phyloP scores from a whole-genome alignment of 92 coral and sea anemone species.

The Plumapathes pennacea region DNA sequence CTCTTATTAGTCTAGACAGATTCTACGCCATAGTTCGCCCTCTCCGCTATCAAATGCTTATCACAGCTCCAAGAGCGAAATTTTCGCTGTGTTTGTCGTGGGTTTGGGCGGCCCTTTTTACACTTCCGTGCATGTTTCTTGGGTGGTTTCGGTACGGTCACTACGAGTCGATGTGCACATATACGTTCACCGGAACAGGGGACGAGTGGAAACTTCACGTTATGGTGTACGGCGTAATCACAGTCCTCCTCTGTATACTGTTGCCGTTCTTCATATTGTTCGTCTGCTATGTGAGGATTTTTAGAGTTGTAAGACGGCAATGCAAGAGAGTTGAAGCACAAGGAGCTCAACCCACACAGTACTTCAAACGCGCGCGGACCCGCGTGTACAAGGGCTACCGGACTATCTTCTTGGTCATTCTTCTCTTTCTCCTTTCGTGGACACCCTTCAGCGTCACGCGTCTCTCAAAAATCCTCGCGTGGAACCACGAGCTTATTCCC shows the following conservation, averaged over 20 bases:
- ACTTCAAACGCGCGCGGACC: constrained; percentile 9
- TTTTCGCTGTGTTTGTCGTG: constrained; percentile 16
- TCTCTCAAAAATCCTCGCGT: constrained; percentile 40
- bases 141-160: constrained; percentile 63
- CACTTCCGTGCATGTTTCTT: constrained; percentile 40
- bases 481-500: constrained; percentile 56
- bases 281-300: constrained; percentile 46
- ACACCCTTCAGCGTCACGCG: constrained; percentile 57
- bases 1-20: constrained; percentile 63
- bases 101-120: constrained; percentile 58
- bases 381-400: constrained; percentile 39
- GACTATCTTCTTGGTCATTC: constrained; percentile 41
- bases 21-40: constrained; percentile 59
- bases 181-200: constrained; percentile 54
- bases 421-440: constrained; percentile 59
- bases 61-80: constrained; percentile 25
- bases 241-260: constrained; percentile 37
- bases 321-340: constrained; percentile 18
- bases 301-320: constrained; percentile 46
- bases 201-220: constrained; percentile 63
- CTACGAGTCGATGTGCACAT: constrained; percentile 58
- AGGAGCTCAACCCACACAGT: neutral
- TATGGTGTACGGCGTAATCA: constrained; percentile 32
- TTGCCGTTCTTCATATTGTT: constrained; percentile 45
- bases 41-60: constrained; percentile 21